Evolutionary conservation across 2,888 invertebrate species (phyloP).

Genomic region (Pyrrhosoma nymphula): DNA sequence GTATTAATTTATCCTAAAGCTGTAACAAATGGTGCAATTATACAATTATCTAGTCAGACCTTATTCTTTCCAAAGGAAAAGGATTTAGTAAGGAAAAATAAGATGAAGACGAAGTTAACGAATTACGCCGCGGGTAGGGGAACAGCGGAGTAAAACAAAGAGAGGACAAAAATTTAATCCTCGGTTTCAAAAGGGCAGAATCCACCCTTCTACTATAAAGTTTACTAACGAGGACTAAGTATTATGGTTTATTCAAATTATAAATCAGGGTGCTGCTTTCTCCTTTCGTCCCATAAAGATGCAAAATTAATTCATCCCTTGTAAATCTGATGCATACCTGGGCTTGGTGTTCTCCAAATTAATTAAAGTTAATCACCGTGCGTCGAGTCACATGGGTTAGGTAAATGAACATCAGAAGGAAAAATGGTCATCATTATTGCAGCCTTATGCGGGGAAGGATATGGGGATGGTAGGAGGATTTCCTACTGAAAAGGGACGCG

Average conservation of each 20-base stretch:
- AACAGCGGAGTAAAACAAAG: neutral
- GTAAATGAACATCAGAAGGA: constrained; percentile 61
- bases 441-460: constrained; percentile 33
- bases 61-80: too few relatives aligned
- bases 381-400: constrained; percentile 48
- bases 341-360: constrained; percentile 43
- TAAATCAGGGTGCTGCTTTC: constrained; percentile 50
- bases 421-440: constrained; percentile 65
- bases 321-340: constrained; percentile 55
- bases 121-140: neutral
- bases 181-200: neutral
- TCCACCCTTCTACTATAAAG: neutral
- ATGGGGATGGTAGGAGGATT: constrained; percentile 14
- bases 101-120: neutral
- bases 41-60: too few relatives aligned
- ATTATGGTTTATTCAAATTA: constrained; percentile 53
- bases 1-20: too few relatives aligned
- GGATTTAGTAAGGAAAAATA: neutral
- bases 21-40: too few relatives aligned
- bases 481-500: constrained; percentile 43
- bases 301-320: constrained; percentile 61
- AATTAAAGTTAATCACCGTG: constrained; percentile 61
- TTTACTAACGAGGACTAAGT: constrained; percentile 51
- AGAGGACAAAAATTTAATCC: constrained; percentile 30
- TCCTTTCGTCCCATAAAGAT: constrained; percentile 34